Base-by-base conservation (phyloP, 2,113 vertebrate genomes). In the Heteronetta atricapilla region DNA sequence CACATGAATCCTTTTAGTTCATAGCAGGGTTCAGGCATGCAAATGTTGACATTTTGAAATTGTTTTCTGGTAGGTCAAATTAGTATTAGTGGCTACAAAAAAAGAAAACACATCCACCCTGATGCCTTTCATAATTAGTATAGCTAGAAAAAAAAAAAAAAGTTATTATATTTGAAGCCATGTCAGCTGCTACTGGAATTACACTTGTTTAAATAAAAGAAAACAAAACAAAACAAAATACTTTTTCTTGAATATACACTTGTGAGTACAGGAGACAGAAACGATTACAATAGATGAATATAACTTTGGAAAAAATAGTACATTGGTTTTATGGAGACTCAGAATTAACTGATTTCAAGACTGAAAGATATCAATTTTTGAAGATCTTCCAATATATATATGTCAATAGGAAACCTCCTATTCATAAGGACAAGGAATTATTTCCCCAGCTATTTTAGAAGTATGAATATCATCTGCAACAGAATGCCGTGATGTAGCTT, bases 1-100 rank as follows among this genome's bases (percentile, higher is more conserved):
- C 63, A 70, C 96, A 73, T 3, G 3, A 95, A 80, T 87, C 89
- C 94, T 90, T 92, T 82, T 90, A 89, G 93, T 91, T 96, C 89
- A 46, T 97, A 96, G 86, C 72, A 73, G 82, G 56, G 88, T 88
- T 96, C 94, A 84, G 50, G 40, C 94, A 94, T 91, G 94, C 87
- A 97, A 95, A 96, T 92, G 75, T 94, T 97, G 94, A 95, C 96
- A 94, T 96, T 96, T 96, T 91, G 55, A 95, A 96, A 94, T 91
- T 73, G 91, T 95, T 97, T 95, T 44, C 89, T 94, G 92, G 87
- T 92, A 96, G 91, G 87, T 95, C 87, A 95, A 94, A 96, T 97
- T 95, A 95, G 84, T 95, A 29, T 89, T 89, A 94, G 64, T 92
- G 93, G 55, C 82, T 94, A 77, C 77, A 90, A 69, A 95, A 94